These are phyloP conservation scores for Trogon surrucura DNA, from an alignment of 2,113 vertebrate genomes.

Conservation along the genomic window DNA sequence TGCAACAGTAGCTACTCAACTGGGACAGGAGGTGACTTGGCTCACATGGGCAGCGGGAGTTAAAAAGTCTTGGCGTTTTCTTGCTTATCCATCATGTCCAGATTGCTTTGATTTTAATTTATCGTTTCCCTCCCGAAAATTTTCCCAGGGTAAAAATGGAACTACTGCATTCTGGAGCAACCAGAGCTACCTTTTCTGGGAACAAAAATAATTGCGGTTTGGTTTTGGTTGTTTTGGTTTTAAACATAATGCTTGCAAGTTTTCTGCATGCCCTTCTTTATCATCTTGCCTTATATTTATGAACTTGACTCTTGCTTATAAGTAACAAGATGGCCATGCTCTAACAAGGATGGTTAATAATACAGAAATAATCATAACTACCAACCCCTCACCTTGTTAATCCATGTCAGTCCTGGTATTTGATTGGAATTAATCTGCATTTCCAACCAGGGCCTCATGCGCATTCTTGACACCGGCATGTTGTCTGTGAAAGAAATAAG, in stretches of 20 bases:
- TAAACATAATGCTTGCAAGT: neutral
- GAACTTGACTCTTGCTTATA: too few relatives aligned
- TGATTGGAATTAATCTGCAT: slow-evolving; percentile 86
- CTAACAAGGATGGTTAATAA: too few relatives aligned
- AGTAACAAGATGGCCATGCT: too few relatives aligned
- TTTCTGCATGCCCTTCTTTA: neutral
- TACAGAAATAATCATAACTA: neutral
- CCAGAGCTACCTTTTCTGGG: neutral
- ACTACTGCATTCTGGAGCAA: neutral
- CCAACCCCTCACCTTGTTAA: slow-evolving; percentile 85
- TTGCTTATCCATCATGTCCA: neutral
- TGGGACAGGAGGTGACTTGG: neutral
- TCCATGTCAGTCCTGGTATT: slow-evolving; percentile 87
- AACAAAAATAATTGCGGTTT: neutral
- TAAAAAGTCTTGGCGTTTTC: neutral
- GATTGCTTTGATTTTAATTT: neutral
- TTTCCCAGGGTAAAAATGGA: neutral
- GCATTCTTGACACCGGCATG: slow-evolving; percentile 93
- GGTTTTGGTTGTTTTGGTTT: neutral
- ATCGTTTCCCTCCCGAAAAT: neutral
- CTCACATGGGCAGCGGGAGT: neutral
- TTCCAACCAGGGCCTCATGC: slow-evolving; percentile 97
- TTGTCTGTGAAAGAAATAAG: slow-evolving; percentile 40
- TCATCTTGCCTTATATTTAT: neutral
- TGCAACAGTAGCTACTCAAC: neutral